Conservation (phyloP, 2,113 vertebrate genomes). For the Campylomormyrus tamandua region DNA sequence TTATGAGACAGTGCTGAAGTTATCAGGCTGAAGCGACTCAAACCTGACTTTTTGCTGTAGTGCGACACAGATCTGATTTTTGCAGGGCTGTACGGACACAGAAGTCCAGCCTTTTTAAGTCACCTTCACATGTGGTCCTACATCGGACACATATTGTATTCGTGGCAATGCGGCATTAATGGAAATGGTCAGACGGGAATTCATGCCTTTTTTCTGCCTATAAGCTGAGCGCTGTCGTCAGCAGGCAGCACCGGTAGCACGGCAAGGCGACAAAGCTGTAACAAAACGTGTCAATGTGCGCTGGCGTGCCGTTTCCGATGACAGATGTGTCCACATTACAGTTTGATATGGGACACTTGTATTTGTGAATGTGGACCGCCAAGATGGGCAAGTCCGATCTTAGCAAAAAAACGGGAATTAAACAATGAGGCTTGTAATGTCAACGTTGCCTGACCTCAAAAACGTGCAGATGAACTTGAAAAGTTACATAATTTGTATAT, state of each 20-base stretch:
- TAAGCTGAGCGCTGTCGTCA: neutral
- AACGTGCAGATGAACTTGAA: neutral
- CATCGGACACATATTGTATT: neutral
- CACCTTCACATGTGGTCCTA: neutral
- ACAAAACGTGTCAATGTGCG: too few relatives aligned
- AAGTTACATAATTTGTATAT: neutral
- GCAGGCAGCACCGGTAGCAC: too few relatives aligned
- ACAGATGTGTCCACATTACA: neutral
- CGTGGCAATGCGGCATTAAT: neutral
- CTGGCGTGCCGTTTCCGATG: neutral
- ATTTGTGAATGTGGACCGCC: neutral
- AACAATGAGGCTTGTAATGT: neutral
- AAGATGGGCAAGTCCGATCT: neutral
- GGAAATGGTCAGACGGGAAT: neutral
- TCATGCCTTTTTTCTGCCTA: neutral
- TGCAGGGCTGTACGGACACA: neutral
- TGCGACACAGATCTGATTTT: neutral
- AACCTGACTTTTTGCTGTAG: neutral
- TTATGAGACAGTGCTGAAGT: too few relatives aligned
- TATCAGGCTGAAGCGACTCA: neutral
- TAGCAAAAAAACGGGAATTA: neutral
- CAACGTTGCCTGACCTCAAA: too few relatives aligned
- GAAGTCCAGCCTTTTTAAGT: neutral
- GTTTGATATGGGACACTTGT: neutral
- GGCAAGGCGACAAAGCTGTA: too few relatives aligned